phyloP scores from a whole-genome alignment of 1,140 invertebrate genomes.

The Bombus terrestris region DNA sequence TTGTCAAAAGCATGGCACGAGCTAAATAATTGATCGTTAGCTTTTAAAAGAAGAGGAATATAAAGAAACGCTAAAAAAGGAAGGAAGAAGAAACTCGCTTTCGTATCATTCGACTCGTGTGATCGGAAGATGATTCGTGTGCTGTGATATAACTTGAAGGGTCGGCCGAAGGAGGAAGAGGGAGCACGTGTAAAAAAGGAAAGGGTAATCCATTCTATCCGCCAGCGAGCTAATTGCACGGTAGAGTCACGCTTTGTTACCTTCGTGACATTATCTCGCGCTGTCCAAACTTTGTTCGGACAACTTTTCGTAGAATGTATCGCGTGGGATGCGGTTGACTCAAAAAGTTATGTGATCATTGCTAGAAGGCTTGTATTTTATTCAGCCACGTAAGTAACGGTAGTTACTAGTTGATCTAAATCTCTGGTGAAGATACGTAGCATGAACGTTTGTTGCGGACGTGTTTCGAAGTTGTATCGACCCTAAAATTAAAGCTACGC shows the following conservation, averaged over 20 bases:
- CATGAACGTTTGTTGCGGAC: background rate
- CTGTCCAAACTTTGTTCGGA: slow-evolving; percentile 16
- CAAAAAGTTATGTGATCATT: background rate
- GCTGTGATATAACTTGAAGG: background rate
- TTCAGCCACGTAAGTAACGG: background rate
- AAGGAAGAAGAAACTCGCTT: background rate
- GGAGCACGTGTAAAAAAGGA: background rate
- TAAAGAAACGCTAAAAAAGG: background rate
- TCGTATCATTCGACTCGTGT: background rate
- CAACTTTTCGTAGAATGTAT: background rate
- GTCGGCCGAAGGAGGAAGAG: background rate
- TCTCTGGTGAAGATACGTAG: too few species aligned
- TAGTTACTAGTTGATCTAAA: background rate
- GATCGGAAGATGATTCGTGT: too few species aligned
- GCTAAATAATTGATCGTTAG: background rate
- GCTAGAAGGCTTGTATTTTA: background rate
- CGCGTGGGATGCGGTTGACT: background rate
- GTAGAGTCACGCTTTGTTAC: slow-evolving; percentile 24
- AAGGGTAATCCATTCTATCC: slow-evolving; percentile 12
- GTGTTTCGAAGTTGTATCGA: background rate
- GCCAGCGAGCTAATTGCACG: slow-evolving; percentile 26
- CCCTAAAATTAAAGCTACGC: too few species aligned
- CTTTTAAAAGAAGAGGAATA: background rate
- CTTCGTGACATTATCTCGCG: background rate
- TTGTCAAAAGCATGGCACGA: background rate